Conservation (phyloP, 2,888 invertebrate genomes). For the Notocelia uddmanniana region DNA sequence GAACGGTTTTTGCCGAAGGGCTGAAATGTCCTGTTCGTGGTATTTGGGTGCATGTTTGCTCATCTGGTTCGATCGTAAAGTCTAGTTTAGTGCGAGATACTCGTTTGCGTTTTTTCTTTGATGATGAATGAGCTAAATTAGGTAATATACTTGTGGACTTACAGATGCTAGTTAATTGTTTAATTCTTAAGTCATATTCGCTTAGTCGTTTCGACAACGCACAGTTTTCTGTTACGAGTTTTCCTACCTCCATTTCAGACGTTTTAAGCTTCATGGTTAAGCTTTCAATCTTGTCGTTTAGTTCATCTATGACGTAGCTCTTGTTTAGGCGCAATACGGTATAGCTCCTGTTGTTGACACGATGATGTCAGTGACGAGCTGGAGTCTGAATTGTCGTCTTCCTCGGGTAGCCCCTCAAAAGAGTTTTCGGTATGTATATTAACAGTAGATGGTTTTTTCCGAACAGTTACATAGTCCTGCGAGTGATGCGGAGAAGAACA, state of each 20-base stretch:
- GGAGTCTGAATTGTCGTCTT: neutral
- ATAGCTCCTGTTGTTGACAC: neutral
- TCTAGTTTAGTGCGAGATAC: neutral
- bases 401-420: neutral
- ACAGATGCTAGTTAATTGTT: neutral
- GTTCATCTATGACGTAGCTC: neutral
- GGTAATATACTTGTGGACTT: neutral
- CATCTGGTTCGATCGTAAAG: neutral
- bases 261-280: neutral
- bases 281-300: neutral
- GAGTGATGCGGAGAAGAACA: neutral
- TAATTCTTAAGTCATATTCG: neutral
- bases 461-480: neutral
- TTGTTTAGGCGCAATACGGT: neutral
- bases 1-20: neutral
- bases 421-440: neutral
- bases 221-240: neutral
- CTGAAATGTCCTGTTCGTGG: neutral
- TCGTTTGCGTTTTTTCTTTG: neutral
- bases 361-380: neutral
- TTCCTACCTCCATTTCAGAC: neutral
- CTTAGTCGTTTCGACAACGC: neutral
- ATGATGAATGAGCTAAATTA: neutral
- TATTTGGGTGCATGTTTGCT: neutral
- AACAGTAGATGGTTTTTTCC: neutral